A percentile compares a stretch with the other conserved stretches of the same genome.
Conservation (phyloP, 1,140 invertebrate species). For the Panonychus citri region DNA sequence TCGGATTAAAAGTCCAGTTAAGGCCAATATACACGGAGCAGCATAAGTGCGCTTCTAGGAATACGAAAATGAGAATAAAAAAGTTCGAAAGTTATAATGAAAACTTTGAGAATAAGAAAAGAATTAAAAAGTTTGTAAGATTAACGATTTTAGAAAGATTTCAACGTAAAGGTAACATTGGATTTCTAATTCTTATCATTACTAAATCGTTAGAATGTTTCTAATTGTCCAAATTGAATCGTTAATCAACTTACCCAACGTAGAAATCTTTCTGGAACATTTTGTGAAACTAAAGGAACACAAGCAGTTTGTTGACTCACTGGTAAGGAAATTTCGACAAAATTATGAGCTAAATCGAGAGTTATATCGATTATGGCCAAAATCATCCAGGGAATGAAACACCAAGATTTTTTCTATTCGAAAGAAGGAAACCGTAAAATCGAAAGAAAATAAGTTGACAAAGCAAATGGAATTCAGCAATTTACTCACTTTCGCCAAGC, state of each 20-base stretch:
- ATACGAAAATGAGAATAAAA: no score
- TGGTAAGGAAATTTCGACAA: constrained; percentile 3
- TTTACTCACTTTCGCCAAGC: constrained; percentile 2
- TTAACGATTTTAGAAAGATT: neutral
- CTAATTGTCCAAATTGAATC: neutral
- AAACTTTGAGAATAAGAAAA: no score
- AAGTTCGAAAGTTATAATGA: no score
- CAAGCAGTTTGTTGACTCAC: constrained; percentile 1
- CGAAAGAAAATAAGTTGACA: no score
- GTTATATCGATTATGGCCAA: constrained; percentile 2
- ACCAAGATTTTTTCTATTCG: constrained; percentile 2
- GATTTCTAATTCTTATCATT: no score
- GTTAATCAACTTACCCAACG: neutral
- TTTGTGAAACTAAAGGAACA: neutral
- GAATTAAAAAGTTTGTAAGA: no score
- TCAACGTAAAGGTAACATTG: no score
- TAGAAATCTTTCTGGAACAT: no score
- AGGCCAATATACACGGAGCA: neutral
- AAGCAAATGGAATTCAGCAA: no score
- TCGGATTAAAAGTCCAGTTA: neutral
- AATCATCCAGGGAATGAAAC: constrained; percentile 5
- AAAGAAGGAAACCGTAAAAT: no score
- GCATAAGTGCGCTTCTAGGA: neutral
- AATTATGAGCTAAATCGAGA: neutral
- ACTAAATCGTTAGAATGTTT: neutral